Evolutionary conservation across 2,113 vertebrate species (phyloP), one percentile per base, ranked within the genome.

Genomic region (Gasterosteus nipponicus): DNA sequence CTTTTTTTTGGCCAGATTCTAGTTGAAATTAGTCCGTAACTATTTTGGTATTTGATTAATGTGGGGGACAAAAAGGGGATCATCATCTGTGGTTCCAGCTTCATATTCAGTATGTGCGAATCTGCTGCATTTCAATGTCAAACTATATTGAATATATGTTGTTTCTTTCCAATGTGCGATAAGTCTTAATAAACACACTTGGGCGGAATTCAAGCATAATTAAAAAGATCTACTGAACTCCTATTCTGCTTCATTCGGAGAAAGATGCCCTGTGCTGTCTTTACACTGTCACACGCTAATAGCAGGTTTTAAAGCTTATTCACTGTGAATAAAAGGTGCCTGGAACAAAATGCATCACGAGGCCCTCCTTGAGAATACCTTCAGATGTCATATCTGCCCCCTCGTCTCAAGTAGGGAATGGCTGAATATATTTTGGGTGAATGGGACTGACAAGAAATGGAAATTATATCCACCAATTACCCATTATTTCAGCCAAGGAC

Each of bases 391-490:
- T 10, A 53, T 58, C 31, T 75, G 61, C 39, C 31, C 12, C 73
- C 22, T 75, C 19, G 82, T 75, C 54, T 60, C 1, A 0, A 71
- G 58, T 8, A 47, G n/a, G 44, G 76, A 58, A 68, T 77, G 12
- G 33, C 49, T 75, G 60, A 78, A 73, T 64, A 71, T 59, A 66
- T 29, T 69, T 73, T 3, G 14, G 1, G 33, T 63, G 62, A 69
- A 69, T 62, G 39, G 18, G 65, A 54, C 60, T 81, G 51, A 64
- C 33, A 80, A 73, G 67, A 69, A 83, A 69, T 46, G 18, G 10
- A 63, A 69, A 78, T 72, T 44, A 56, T 73, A 72, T 65, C 39
- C 49, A 73, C 61, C 73, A 78, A 73, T 81, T 75, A 83, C 64
- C 41, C 18, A 51, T 19, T 53, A 49, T 82, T 87, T 76, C 65